Conservation (phyloP, 2,888 invertebrate species). For the Cheilosia vulpina region DNA sequence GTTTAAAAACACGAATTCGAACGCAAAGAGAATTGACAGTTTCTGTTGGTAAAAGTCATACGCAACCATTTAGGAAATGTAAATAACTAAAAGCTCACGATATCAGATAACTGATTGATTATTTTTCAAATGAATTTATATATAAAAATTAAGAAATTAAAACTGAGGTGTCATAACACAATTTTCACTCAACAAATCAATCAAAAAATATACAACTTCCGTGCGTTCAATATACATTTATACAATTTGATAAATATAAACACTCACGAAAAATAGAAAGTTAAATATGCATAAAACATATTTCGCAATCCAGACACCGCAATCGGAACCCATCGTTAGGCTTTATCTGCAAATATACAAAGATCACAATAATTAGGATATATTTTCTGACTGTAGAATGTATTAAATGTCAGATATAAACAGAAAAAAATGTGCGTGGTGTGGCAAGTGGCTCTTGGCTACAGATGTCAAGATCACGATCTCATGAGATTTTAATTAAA, state of each 20-base stretch:
- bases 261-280: slow-evolving; percentile 89
- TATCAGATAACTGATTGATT: too few species aligned
- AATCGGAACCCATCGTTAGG: slow-evolving; percentile 84
- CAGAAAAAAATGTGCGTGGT: slow-evolving; percentile 32
- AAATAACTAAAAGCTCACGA: too few species aligned
- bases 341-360: slow-evolving; percentile 57
- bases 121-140: too few species aligned
- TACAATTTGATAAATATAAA: background rate
- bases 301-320: slow-evolving; percentile 87
- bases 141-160: too few species aligned
- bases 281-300: slow-evolving; percentile 89
- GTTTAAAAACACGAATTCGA: slow-evolving; percentile 39
- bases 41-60: background rate
- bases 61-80: too few species aligned
- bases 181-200: too few species aligned
- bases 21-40: background rate
- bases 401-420: slow-evolving; percentile 14
- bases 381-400: background rate
- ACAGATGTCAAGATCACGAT: slow-evolving; percentile 39
- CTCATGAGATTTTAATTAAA: slow-evolving; percentile 40
- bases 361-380: slow-evolving; percentile 21
- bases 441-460: slow-evolving; percentile 8
- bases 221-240: too few species aligned
- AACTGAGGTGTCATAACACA: too few species aligned
- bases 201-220: too few species aligned